phyloP scores from a whole-genome alignment of 92 coral and sea anemone genomes.

The Phenganax stokvisi region DNA sequence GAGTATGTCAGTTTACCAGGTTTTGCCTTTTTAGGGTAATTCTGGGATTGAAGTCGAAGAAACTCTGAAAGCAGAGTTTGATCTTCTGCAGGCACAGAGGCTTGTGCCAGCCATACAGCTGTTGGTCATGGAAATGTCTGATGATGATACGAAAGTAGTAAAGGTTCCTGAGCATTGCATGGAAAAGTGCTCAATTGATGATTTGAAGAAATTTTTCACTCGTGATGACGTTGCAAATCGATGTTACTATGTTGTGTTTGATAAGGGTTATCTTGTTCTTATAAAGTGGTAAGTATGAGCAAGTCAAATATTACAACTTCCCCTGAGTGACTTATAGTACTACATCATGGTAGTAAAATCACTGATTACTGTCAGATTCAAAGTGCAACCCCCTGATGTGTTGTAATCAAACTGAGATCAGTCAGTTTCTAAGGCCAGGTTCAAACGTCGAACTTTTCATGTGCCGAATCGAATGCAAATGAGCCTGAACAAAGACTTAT shows the following conservation, averaged over 20 bases:
- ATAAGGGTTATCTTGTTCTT: constrained; percentile 43
- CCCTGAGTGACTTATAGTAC: too few relatives aligned
- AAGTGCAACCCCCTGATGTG: too few relatives aligned
- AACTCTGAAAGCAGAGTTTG: constrained; percentile 16
- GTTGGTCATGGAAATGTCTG: constrained; percentile 43
- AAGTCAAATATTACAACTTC: not conserved
- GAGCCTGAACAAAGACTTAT: too few relatives aligned
- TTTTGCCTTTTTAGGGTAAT: constrained; percentile 2
- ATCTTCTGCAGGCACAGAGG: constrained; percentile 33
- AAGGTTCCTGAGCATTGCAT: constrained; percentile 14
- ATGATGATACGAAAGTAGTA: constrained; percentile 34
- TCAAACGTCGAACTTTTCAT: too few relatives aligned
- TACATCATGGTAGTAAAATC: too few relatives aligned
- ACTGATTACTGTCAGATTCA: too few relatives aligned
- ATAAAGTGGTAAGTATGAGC: constrained; percentile 48
- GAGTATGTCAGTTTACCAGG: too few relatives aligned
- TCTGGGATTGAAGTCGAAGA: constrained; percentile 55
- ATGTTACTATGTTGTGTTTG: not conserved
- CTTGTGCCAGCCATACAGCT: constrained; percentile 32
- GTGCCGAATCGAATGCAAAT: too few relatives aligned
- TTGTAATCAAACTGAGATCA: too few relatives aligned
- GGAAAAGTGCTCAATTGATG: constrained; percentile 24
- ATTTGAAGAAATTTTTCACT: constrained; percentile 4
- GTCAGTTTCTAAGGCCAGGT: too few relatives aligned
- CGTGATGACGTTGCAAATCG: not conserved